Evolutionary conservation across 2,113 vertebrate genomes (phyloP), one percentile per base, ranked within the genome.

Genomic region (Halcyon senegalensis): DNA sequence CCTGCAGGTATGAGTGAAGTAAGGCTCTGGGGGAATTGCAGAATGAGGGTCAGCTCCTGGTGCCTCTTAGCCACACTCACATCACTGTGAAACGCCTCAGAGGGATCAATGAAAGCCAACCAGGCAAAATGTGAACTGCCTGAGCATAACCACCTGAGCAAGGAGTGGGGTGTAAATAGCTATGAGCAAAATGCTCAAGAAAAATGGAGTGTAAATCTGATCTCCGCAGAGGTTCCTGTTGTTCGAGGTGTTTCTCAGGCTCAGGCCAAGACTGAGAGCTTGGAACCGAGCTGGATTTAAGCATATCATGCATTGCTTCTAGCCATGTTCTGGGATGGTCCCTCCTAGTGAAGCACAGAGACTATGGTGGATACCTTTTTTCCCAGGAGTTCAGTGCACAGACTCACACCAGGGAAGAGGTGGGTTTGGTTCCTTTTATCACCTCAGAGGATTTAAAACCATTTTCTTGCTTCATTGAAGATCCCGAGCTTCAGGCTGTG

Each of bases 301-400:
- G 23, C 11, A 30, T 39, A 79, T 39, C 23, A 24, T 4, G 10
- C 27, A 6, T 24, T 33, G 53, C 7, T 8, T 63, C 56, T 78
- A 2, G 1, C 25, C 1, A 0, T 17, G 27, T 23, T 59, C 43
- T 66, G 60, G 46, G 53, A 41, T 1, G 2, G n/a, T 62, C 46
- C 46, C 27, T 83, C 33, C 28, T 53, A 44, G 43, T 17, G 31
- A 67, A 46, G 53, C 39, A 59, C 44, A 44, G 37, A 19, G 48
- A 27, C 7, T 41, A 56, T 31, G 16, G 30, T 17, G 23, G 9
- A 56, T 31, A 55, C 8, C 46, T 55, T 60, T 41, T 31, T 35
- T 35, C 46, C 11, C 48, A 20, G 43, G 62, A 55, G 53, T 46
- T 68, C 37, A 16, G 55, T 17, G 30, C 7, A 5, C 41, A 51